phyloP scores from a whole-genome alignment of 2,113 vertebrate species.

The Nansenia antarctica region DNA sequence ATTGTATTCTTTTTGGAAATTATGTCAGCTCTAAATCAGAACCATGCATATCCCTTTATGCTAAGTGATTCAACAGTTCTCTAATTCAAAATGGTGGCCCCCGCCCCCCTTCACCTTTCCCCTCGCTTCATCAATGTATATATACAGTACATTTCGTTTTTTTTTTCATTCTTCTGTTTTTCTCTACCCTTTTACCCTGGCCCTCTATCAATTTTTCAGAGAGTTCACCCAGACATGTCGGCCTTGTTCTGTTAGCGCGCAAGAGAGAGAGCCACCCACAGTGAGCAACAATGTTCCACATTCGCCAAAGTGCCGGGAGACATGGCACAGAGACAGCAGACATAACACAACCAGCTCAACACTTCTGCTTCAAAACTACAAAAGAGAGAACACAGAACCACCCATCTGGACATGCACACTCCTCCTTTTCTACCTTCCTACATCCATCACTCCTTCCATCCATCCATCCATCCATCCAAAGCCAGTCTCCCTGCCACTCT shows the following conservation, averaged over 20 bases:
- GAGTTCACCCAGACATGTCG: constrained; percentile 15
- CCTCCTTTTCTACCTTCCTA: not conserved
- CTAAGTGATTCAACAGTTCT: no score
- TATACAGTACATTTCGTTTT: no score
- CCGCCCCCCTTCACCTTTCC: no score
- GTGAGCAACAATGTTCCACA: constrained; percentile 25
- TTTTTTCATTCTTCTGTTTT: no score
- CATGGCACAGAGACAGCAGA: constrained; percentile 28
- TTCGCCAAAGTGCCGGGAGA: not conserved
- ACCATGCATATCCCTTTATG: no score
- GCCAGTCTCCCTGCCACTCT: not conserved
- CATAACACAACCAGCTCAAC: constrained; percentile 24
- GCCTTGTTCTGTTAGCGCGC: constrained; percentile 26
- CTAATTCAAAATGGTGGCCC: no score
- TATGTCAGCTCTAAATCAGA: no score
- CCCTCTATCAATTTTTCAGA: no score
- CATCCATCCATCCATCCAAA: not conserved
- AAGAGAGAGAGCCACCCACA: constrained; percentile 37
- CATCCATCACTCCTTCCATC: not conserved
- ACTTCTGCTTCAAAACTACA: not conserved
- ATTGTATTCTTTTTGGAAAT: constrained; percentile 34
- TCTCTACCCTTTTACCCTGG: no score
- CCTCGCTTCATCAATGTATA: no score
- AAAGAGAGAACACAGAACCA: no score
- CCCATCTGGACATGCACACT: not conserved